Percentiles rank a stretch among this genome's conserved stretches.
These are phyloP conservation scores for Plectropomus leopardus DNA, from an alignment of 2,113 vertebrate genomes.

Conservation along the genomic window DNA sequence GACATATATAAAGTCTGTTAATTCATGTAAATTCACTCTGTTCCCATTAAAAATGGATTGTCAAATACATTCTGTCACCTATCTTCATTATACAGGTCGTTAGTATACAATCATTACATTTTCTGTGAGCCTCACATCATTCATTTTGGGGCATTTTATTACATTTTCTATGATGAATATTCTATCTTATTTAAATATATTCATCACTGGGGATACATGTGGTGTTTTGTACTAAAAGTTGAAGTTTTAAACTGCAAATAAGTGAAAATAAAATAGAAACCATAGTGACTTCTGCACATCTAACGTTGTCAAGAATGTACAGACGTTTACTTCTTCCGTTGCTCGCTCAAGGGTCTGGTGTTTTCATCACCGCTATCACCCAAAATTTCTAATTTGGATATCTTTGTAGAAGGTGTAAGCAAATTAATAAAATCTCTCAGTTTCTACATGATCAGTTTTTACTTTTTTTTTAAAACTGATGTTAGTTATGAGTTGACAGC, in stretches of 20 bases:
- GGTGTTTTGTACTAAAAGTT: neutral
- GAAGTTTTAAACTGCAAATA: neutral
- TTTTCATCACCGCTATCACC: neutral
- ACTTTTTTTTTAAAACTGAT: neutral
- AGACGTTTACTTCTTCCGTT: neutral
- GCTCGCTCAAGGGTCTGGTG: neutral
- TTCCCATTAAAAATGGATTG: slow-evolving; percentile 66
- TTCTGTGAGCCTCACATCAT: slow-evolving; percentile 9
- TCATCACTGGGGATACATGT: neutral
- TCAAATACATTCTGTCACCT: slow-evolving; percentile 64
- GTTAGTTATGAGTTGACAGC: neutral
- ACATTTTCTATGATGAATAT: neutral
- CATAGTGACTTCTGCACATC: neutral
- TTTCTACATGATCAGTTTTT: neutral
- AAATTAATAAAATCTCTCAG: slow-evolving; percentile 39
- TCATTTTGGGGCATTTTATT: neutral
- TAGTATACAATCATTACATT: slow-evolving; percentile 35
- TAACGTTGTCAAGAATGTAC: neutral
- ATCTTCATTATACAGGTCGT: slow-evolving; percentile 37
- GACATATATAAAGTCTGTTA: slow-evolving; percentile 49
- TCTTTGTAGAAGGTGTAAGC: slow-evolving; percentile 20
- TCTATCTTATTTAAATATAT: slow-evolving; percentile 14
- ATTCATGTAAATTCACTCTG: slow-evolving; percentile 41
- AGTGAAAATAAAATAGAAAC: neutral
- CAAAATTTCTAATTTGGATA: neutral